Evolutionary conservation across 2,888 invertebrate species (phyloP).

Genomic region (Frankliniella fusca): DNA sequence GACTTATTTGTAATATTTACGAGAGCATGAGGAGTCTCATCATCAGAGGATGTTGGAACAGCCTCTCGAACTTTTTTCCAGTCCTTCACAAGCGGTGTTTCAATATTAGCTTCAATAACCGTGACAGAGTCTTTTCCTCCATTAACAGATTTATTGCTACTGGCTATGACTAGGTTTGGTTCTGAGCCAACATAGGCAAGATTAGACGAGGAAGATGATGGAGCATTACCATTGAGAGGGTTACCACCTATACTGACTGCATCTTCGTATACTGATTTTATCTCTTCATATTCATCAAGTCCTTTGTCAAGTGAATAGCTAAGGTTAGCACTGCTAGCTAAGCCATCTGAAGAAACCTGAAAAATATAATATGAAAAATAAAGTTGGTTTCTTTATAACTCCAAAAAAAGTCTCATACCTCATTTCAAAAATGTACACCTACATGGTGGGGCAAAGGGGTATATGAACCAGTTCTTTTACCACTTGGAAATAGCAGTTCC

Average conservation of each 20-base stretch:
- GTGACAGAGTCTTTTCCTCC: neutral
- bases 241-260: neutral
- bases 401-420: neutral
- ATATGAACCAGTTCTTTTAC: neutral
- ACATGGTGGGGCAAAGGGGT: neutral
- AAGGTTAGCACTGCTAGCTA: slow-evolving; percentile 29
- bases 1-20: neutral
- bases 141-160: neutral
- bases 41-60: neutral
- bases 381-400: neutral
- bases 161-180: slow-evolving; percentile 27
- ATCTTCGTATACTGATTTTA: slow-evolving; percentile 24
- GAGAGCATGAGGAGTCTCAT: neutral
- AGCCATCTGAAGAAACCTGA: slow-evolving; percentile 3
- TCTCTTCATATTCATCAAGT: slow-evolving; percentile 34
- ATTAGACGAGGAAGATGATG: neutral
- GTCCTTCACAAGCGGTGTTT: neutral
- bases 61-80: neutral
- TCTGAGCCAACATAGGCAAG: slow-evolving; percentile 28
- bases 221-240: neutral
- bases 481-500: neutral
- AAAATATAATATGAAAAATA: neutral
- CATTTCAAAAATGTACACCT: neutral
- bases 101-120: neutral
- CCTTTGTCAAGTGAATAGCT: slow-evolving; percentile 38